A percentile compares a stretch with the other conserved stretches of the same genome.
phyloP scores from a whole-genome alignment of 2,113 vertebrate species.

The Antennarius striatus region DNA sequence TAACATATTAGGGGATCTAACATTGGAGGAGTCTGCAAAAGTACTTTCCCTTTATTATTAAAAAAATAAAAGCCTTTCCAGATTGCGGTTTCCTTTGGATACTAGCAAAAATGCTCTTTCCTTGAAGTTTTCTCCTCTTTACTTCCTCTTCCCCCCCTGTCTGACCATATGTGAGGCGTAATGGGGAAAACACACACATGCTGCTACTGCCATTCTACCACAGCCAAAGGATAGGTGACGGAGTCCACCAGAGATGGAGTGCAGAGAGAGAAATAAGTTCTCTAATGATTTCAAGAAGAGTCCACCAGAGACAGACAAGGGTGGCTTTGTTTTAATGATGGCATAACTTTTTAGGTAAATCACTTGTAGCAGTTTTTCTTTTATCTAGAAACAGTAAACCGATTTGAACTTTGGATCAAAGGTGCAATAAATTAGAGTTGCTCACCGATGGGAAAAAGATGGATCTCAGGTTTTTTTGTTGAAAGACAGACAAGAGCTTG shows the following conservation, averaged over 20 bases:
- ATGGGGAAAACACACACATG: constrained; percentile 53
- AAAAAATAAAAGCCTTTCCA: constrained; percentile 46
- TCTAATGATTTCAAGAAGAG: neutral
- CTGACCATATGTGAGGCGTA: constrained; percentile 20
- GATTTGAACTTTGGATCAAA: too few species aligned
- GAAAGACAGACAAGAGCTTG: neutral
- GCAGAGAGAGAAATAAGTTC: neutral
- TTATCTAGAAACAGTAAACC: too few species aligned
- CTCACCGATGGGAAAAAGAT: neutral
- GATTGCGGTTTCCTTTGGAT: constrained; percentile 44
- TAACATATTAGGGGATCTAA: neutral
- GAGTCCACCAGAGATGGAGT: neutral
- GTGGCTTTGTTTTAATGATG: too few species aligned
- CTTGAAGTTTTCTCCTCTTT: constrained; percentile 31
- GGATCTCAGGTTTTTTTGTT: neutral
- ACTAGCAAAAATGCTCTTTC: constrained; percentile 20
- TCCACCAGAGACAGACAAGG: too few species aligned
- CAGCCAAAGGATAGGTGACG: neutral
- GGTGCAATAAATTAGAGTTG: too few species aligned
- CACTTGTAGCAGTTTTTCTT: too few species aligned
- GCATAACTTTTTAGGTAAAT: too few species aligned
- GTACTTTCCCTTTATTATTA: constrained; percentile 48
- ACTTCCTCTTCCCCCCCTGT: constrained; percentile 19
- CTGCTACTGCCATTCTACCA: constrained; percentile 21
- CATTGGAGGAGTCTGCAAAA: constrained; percentile 52